Percentiles rank a stretch among this genome's conserved stretches.
Evolutionary conservation across 2,888 invertebrate genomes (phyloP).

Genomic region (Synergus gifuensis): DNA sequence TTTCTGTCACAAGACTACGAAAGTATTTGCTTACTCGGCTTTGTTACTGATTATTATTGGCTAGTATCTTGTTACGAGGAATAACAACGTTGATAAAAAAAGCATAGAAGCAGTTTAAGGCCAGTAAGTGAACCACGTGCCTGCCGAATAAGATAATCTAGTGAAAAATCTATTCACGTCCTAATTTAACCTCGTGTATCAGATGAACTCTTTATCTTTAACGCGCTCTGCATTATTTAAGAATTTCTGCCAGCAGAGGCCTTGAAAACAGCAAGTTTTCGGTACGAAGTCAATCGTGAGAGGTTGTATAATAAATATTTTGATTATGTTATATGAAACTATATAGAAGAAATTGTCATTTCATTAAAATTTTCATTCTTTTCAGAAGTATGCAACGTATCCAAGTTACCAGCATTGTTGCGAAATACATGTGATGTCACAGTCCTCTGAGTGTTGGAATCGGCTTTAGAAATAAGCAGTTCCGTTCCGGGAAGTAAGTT

Average conservation of each 20-base stretch:
- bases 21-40: neutral
- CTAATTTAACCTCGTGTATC: conserved; percentile 18
- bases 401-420: too few relatives aligned
- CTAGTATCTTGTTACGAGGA: neutral
- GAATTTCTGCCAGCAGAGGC: neutral
- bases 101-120: conserved; percentile 42
- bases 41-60: neutral
- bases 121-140: conserved; percentile 14
- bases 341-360: too few relatives aligned
- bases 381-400: too few relatives aligned
- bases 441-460: too few relatives aligned
- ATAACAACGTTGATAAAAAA: neutral
- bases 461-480: neutral
- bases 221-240: conserved; percentile 6
- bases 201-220: neutral
- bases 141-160: conserved; percentile 5
- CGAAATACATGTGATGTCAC: too few relatives aligned
- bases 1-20: neutral
- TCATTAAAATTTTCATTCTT: too few relatives aligned
- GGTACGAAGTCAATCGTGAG: too few relatives aligned
- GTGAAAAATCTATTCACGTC: conserved; percentile 9
- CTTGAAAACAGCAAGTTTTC: too few relatives aligned
- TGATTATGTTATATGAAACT: too few relatives aligned
- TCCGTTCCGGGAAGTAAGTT: neutral
- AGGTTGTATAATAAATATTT: too few relatives aligned